Percentiles rank a stretch among this genome's conserved stretches.
Conservation (phyloP, 2,113 vertebrate genomes). For the Python bivittatus region DNA sequence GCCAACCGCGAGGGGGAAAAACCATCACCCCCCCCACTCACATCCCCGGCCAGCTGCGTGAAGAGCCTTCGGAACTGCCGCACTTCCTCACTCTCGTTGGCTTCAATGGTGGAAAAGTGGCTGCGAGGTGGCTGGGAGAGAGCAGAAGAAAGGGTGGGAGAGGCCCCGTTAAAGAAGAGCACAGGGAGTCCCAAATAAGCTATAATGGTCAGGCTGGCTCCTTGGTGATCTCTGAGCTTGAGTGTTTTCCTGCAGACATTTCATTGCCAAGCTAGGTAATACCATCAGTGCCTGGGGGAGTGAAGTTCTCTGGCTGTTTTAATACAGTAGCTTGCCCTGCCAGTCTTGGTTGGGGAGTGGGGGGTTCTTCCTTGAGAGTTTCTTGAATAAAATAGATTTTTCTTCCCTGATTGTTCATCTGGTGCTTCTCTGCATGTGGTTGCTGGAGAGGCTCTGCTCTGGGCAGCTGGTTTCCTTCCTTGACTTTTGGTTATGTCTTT, state of each 20-base stretch:
- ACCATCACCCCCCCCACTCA: constrained; percentile 63
- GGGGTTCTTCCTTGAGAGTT: not conserved
- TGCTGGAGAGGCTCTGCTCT: not conserved
- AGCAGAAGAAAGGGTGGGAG: not conserved
- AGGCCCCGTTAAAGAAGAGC: no score
- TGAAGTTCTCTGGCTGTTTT: not conserved
- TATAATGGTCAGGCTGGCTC: no score
- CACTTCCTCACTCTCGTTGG: constrained; percentile 83
- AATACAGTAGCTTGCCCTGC: not conserved
- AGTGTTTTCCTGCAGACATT: not conserved
- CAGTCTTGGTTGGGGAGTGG: not conserved
- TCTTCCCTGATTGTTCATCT: not conserved
- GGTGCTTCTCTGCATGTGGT: not conserved
- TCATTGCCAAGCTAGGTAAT: not conserved
- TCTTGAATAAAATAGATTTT: not conserved
- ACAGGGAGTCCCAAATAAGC: no score
- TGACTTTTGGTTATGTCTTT: no score
- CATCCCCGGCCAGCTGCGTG: constrained; percentile 86
- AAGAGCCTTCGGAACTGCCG: constrained; percentile 85
- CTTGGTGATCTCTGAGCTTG: not conserved
- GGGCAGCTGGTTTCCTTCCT: no score
- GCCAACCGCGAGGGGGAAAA: not conserved
- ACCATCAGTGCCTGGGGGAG: not conserved
- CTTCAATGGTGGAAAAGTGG: constrained; percentile 64
- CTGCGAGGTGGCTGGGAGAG: constrained; percentile 38